phyloP scores from a whole-genome alignment of 2,113 vertebrate species.

The Phodopus roborovskii region DNA sequence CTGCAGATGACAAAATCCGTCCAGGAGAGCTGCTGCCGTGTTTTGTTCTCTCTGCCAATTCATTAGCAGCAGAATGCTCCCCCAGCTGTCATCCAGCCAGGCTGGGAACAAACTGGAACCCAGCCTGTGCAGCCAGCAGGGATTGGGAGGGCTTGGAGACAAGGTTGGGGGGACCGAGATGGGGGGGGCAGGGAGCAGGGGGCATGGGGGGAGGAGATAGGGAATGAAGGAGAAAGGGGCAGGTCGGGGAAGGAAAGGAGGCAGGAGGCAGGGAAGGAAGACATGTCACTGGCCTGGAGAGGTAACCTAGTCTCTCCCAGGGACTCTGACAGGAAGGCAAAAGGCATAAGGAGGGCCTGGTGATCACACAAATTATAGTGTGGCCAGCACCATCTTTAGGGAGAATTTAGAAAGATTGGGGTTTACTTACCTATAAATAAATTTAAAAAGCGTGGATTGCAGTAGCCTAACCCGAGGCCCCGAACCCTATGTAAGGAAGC shows the following conservation, averaged over 20 bases:
- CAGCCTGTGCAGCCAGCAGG: constrained; percentile 63
- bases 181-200: background rate
- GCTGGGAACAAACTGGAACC: constrained; percentile 77
- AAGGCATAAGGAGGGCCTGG: background rate
- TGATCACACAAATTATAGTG: constrained; percentile 24
- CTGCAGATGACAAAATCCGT: constrained; percentile 80
- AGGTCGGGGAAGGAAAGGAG: background rate
- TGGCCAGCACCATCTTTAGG: constrained; percentile 5
- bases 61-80: constrained; percentile 75
- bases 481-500: constrained; percentile 75
- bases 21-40: constrained; percentile 75
- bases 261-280: too few relatives aligned
- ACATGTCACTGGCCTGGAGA: background rate
- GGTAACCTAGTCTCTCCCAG: constrained; percentile 25
- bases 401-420: constrained; percentile 70
- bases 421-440: constrained; percentile 72
- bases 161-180: accelerated
- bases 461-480: constrained; percentile 59
- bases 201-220: accelerated
- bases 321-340: constrained; percentile 21
- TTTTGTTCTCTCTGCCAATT: constrained; percentile 81
- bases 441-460: constrained; percentile 30
- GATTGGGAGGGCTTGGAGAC: constrained; percentile 66
- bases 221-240: too few relatives aligned
- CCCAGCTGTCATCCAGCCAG: constrained; percentile 74